Base-by-base conservation (phyloP, 1,140 invertebrate species). In the Andricus grossulariae region DNA sequence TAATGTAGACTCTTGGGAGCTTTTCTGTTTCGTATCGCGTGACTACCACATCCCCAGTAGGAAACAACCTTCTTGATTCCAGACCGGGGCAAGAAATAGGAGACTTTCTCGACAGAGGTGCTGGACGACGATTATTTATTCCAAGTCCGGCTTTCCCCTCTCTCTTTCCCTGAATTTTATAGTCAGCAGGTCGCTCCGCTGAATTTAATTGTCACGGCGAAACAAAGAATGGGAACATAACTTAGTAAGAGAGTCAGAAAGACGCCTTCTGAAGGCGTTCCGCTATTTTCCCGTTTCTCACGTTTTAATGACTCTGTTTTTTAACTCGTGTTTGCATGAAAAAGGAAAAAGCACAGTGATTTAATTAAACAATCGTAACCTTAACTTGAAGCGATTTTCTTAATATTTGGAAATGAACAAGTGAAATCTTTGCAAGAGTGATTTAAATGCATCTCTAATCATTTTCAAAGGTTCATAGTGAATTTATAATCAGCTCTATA, bases 1-100 rank as follows among this genome's bases (percentile, higher is more conserved):
- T 87, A 87, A 87, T 85, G 82, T 60, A 51, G 18, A 70, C 84
- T 80, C 84, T 16, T 60, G 83, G 80, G 86, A 86, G 76, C 78
- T 76, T 85, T 86, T 83, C 82, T 76, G 79, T 83, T 77, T 82
- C 76, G 70, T 75, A 60, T 75, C 72, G 55, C 72, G 49, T 50
- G 60, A 66, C 60, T 66, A 39, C 13, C 25, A 39, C 25, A 32
- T 81, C 52, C 16, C 49, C 54, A 8, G 73, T 77, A 50, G 55
- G 50, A 66, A 71, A 57, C 50, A 73, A 60, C 66, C 73, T 70
- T 52, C 57, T 73, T 21, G 54, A 49, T 51, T 21, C 18, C 54
- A 16, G 12, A 25, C 4, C 13, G 13, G 32, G 10, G 49, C 57
- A 12, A 79, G 55, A 74, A 82, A 75, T 60, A 74, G 77, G 73